Conservation (phyloP, 2,113 vertebrate species). For the Melanostigma gelatinosum region DNA sequence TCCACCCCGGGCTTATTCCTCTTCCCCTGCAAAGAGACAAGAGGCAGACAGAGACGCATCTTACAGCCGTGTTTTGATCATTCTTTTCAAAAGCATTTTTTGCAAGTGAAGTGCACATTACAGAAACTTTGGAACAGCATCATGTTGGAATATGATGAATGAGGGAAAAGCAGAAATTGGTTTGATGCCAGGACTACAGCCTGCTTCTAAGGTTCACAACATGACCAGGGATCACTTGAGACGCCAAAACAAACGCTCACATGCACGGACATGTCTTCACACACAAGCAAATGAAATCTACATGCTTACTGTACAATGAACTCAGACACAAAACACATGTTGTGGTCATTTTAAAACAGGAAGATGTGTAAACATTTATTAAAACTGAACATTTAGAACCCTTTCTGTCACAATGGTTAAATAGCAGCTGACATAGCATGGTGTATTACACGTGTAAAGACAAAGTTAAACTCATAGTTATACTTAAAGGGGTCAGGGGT, state of each 20-base stretch:
- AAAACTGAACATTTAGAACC: background rate
- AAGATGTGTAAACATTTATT: background rate
- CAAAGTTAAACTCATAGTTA: background rate
- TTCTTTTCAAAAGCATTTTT: constrained; percentile 55
- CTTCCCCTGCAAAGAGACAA: constrained; percentile 86
- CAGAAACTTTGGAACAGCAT: constrained; percentile 46
- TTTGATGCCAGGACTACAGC: constrained; percentile 51
- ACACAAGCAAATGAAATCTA: constrained; percentile 24
- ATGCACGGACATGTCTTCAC: constrained; percentile 29
- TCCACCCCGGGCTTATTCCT: constrained; percentile 96
- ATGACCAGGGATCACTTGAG: constrained; percentile 53
- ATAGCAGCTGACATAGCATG: background rate
- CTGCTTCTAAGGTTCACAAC: constrained; percentile 49
- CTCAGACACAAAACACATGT: background rate
- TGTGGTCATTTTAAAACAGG: background rate
- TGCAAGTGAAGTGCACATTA: constrained; percentile 62
- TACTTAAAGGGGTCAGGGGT: background rate
- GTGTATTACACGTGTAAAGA: background rate
- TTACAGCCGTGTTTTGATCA: constrained; percentile 35
- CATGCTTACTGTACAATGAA: constrained; percentile 1
- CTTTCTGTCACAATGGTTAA: background rate
- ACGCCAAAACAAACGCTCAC: constrained; percentile 48
- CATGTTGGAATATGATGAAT: constrained; percentile 69
- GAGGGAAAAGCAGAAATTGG: constrained; percentile 54
- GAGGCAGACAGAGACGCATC: constrained; percentile 42